Evolutionary conservation across 2,113 vertebrate species (phyloP), one percentile per base, ranked within the genome.

Genomic region (Amblyornis subalaris): DNA sequence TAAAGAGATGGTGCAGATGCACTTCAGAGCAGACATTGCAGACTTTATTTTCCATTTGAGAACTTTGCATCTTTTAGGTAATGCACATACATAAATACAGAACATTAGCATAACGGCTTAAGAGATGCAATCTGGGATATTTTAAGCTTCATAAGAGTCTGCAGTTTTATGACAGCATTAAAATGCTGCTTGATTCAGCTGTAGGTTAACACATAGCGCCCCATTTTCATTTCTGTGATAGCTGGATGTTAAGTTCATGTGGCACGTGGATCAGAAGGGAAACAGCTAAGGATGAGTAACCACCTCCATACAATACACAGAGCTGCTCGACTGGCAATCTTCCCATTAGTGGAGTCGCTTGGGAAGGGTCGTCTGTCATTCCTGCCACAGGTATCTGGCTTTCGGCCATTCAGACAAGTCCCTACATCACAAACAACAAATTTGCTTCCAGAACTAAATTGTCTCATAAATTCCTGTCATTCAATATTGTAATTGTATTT

Each of bases 1-100:
- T 74, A 73, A 90, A 95, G 66, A 94, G 58, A 85, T 23, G 62
- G 54, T 83, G 78, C 89, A 88, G 88, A 94, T 80, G 55, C 67
- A 80, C 70, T 80, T 80, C 91, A 79, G 45, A 85, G 60, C 16
- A 93, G 53, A 77, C 40, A 81, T 0, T 26, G 53, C 45, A 86
- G 38, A 40, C 35, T 85, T 81, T 69, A 76, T 95, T 77, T 89
- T 64, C 77, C 65, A 86, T 67, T 36, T 80, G 78, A 94, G 72
- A 89, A 88, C 81, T 77, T 5, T 20, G 64, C 87, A 91, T 89
- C 94, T 70, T 94, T 88, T 23, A 79, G 78, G 87, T 85, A 88
- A 94, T 36, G 66, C 81, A 89, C 73, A 50, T 40, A 38, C 45
- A 82, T 75, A 89, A 89, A 92, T 58, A 89, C 42, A 51, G 74